Evolutionary conservation across 2,888 invertebrate species (phyloP), one percentile per base, ranked within the genome.

Genomic region (Eupithecia pulchellata): DNA sequence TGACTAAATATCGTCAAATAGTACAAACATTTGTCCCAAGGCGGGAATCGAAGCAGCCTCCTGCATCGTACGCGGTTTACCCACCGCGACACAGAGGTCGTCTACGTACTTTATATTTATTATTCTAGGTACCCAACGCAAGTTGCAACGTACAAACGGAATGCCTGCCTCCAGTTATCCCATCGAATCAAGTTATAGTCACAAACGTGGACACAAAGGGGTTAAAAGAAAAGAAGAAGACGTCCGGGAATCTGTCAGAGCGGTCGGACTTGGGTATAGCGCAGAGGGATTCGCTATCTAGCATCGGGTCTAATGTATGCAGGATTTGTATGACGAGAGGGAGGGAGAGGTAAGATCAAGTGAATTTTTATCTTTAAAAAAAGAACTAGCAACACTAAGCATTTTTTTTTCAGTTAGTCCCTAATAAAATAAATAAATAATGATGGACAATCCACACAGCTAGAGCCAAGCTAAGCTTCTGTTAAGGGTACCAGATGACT

Each of bases 301-400:
- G 95, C 79, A 95, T 95, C 78, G 94, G 94, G 62, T 95, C 95
- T 55, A 95, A 93, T 82, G 95, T 95, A 80, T 96, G 96, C 87
- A 94, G 96, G 78, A 96, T 96, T 83, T 96, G 96, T 91, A 94
- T 94, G 94, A 93, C 93, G 2, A 85, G 91, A 71, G 94, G 94
- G 67, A 84, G 89, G 58, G 93, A 93, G 80, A 92, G 93, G 93
- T 20, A 69, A 60, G 64, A 60, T 3, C 4, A 9, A n/a, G 29
- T 20, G 14, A 9, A 25, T 20, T 13, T 36, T 60, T 20, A 2
- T 61, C 34, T 47, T 3, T 20, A 47, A 20, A 39, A 39, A 17
- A 39, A 39, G 17, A 8, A 30, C 4, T n/a, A n/a, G n/a, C n/a
- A n/a, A n/a, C n/a, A n/a, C n/a, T n/a, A n/a, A n/a, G n/a, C n/a